phyloP scores from a whole-genome alignment of 2,113 vertebrate genomes.

The Mungos mungo region DNA sequence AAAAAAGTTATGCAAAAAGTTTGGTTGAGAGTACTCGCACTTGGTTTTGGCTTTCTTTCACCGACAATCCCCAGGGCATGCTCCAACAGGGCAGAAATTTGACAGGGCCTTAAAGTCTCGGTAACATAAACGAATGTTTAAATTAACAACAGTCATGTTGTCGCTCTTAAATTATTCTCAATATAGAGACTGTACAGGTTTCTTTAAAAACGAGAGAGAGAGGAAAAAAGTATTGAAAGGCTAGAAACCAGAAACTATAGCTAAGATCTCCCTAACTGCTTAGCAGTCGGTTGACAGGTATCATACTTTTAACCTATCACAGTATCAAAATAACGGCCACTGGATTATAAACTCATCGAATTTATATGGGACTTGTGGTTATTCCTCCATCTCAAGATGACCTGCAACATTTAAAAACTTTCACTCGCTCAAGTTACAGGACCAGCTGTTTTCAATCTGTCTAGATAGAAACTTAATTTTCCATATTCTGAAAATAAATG shows the following conservation, averaged over 20 bases:
- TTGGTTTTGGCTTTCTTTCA: constrained; percentile 47
- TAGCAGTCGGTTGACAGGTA: neutral
- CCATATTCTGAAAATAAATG: constrained; percentile 44
- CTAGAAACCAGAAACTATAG: constrained; percentile 1
- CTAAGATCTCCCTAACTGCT: neutral
- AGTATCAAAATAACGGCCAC: neutral
- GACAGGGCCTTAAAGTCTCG: constrained; percentile 63
- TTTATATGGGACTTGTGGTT: neutral
- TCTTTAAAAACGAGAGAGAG: neutral
- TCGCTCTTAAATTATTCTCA: constrained; percentile 42
- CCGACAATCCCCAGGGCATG: constrained; percentile 56
- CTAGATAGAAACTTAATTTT: constrained; percentile 30
- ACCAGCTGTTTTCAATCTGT: neutral
- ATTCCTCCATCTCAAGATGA: neutral
- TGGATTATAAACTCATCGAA: neutral
- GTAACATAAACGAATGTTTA: constrained; percentile 69
- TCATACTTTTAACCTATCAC: neutral
- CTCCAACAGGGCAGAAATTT: constrained; percentile 32
- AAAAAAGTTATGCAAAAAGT: constrained; percentile 39
- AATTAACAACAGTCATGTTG: constrained; percentile 57
- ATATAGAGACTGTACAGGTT: constrained; percentile 28
- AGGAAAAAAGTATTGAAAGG: neutral
- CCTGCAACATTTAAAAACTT: neutral
- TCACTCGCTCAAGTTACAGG: neutral
- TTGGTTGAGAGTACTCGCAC: neutral